A percentile compares a stretch with the other conserved stretches of the same genome.
Evolutionary conservation across 2,888 invertebrate genomes (phyloP).

Genomic region (Gortyna flavago): DNA sequence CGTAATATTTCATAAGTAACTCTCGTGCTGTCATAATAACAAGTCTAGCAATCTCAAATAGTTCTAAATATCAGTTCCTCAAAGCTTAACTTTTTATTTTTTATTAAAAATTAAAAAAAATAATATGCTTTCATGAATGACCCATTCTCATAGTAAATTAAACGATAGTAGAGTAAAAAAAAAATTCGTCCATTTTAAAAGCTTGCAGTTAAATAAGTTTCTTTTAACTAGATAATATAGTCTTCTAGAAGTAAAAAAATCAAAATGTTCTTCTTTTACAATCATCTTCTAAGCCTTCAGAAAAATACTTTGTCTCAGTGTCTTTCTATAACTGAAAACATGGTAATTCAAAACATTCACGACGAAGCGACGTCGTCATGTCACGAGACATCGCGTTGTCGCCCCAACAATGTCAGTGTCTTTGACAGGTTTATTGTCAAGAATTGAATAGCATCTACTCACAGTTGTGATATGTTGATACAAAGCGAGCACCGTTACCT

Average conservation of each 20-base stretch:
- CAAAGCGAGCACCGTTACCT: constrained; percentile 48
- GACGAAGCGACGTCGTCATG: constrained; percentile 26
- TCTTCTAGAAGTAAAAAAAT: not conserved
- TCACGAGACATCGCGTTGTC: constrained; percentile 53
- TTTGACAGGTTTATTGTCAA: constrained; percentile 53
- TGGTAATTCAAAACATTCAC: constrained; percentile 35
- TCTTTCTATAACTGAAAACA: not conserved
- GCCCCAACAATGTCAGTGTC: constrained; percentile 51
- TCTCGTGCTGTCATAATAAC: not conserved
- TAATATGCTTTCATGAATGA: not conserved
- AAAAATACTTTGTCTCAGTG: not conserved
- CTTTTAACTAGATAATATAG: too few relatives aligned
- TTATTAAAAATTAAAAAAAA: not conserved
- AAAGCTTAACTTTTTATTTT: not conserved
- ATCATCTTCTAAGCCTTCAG: not conserved
- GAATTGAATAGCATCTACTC: constrained; percentile 37
- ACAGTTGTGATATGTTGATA: constrained; percentile 49
- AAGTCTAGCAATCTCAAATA: not conserved
- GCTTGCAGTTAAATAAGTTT: not conserved
- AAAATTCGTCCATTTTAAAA: not conserved
- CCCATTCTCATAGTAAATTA: too few relatives aligned
- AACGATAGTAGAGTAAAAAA: not conserved
- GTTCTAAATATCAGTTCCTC: not conserved
- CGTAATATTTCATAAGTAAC: not conserved
- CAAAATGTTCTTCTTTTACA: not conserved